These are phyloP conservation scores for Haplotaxodon microlepis DNA, from an alignment of 2,113 vertebrate genomes.

Conservation along the genomic window DNA sequence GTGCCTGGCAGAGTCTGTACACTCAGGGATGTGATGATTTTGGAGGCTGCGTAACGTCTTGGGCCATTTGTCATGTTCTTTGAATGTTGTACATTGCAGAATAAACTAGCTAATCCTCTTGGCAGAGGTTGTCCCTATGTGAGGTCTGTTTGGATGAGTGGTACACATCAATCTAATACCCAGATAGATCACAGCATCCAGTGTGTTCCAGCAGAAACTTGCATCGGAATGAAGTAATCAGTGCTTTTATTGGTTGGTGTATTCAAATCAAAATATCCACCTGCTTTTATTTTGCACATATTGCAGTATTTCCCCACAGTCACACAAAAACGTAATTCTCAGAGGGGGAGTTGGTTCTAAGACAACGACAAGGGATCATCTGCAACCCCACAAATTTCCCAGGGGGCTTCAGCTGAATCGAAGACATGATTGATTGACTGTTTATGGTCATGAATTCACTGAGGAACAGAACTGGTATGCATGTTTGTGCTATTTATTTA, in stretches of 20 bases:
- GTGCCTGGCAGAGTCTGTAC: background rate
- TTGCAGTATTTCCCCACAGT: background rate
- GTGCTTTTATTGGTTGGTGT: fast-evolving
- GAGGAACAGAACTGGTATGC: background rate
- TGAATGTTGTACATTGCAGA: background rate
- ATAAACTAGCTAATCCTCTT: background rate
- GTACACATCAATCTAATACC: background rate
- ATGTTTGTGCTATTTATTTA: background rate
- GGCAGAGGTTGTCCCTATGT: background rate
- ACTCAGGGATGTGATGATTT: background rate
- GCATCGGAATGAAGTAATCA: background rate
- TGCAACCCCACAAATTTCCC: background rate
- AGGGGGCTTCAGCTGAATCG: background rate
- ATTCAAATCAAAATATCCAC: background rate
- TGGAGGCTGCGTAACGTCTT: background rate
- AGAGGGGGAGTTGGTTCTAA: background rate
- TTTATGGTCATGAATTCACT: background rate
- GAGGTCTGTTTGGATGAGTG: background rate
- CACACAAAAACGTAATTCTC: background rate
- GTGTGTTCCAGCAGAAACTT: background rate
- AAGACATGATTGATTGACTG: background rate
- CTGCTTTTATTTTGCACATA: background rate
- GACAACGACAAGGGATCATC: background rate
- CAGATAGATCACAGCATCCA: background rate
- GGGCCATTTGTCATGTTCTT: background rate